Conservation (phyloP, 1,140 invertebrate genomes). For the Anagrus nilaparvatae region DNA sequence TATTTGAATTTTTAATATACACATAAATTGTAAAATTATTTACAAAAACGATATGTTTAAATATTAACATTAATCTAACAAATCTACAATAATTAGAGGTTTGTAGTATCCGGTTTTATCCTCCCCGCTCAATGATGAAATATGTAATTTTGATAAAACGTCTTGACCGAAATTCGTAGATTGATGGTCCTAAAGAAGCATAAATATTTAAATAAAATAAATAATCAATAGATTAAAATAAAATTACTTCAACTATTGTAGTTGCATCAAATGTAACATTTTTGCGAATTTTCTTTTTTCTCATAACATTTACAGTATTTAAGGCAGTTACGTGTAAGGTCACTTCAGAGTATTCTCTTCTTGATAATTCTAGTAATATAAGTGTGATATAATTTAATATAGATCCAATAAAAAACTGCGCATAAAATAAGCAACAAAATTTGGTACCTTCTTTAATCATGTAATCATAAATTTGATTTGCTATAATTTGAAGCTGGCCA, state of each 20-base stretch:
- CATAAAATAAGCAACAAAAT: not conserved
- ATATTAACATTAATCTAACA: conserved; percentile 15
- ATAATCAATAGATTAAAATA: conserved; percentile 13
- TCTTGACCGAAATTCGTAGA: conserved; percentile 47
- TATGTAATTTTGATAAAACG: conserved; percentile 42
- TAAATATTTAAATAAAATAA: conserved; percentile 11
- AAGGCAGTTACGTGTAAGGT: conserved; percentile 71
- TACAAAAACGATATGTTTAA: too few relatives aligned
- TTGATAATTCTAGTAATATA: conserved; percentile 14
- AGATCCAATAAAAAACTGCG: conserved; percentile 26
- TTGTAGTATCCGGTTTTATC: conserved; percentile 36
- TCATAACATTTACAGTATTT: conserved; percentile 52
- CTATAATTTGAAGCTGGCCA: conserved; percentile 49
- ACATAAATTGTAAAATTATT: too few relatives aligned
- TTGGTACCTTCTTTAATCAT: conserved; percentile 24
- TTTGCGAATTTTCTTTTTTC: conserved; percentile 22
- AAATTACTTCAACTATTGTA: conserved; percentile 51
- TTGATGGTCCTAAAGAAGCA: conserved; percentile 41
- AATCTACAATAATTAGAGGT: conserved; percentile 20
- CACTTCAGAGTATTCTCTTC: conserved; percentile 31
- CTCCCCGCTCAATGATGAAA: conserved; percentile 43
- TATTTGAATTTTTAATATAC: too few relatives aligned
- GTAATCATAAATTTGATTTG: conserved; percentile 46
- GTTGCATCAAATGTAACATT: conserved; percentile 52
- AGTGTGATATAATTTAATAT: conserved; percentile 15